phyloP scores from a whole-genome alignment of 1,140 invertebrate genomes.

The Zophobas atratus region DNA sequence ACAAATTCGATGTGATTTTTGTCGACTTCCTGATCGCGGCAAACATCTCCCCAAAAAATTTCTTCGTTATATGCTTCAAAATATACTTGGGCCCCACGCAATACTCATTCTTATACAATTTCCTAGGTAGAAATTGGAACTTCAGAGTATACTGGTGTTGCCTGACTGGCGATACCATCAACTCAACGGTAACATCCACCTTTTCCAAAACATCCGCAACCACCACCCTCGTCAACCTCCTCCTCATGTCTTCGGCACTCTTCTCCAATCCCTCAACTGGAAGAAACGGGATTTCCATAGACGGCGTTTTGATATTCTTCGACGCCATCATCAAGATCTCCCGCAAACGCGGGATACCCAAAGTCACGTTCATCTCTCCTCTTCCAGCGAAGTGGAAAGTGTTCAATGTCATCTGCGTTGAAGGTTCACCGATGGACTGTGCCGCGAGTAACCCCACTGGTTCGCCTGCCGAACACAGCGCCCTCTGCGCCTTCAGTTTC shows the following conservation, averaged over 20 bases:
- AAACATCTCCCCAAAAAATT: slow-evolving; percentile 78
- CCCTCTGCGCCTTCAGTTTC: slow-evolving; percentile 83
- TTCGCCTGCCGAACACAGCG: slow-evolving; percentile 91
- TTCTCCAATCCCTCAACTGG: slow-evolving; percentile 72
- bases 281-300: slow-evolving; percentile 93
- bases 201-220: slow-evolving; percentile 85
- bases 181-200: slow-evolving; percentile 77
- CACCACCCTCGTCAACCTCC: slow-evolving; percentile 83
- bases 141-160: slow-evolving; percentile 73
- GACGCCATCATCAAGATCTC: slow-evolving; percentile 98
- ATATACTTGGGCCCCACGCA: slow-evolving; percentile 79
- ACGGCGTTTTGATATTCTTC: slow-evolving; percentile 93
- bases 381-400: slow-evolving; percentile 99
- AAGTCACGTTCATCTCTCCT: slow-evolving; percentile 99
- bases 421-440: slow-evolving; percentile 97
- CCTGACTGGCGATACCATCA: slow-evolving; percentile 71
- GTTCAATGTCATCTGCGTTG: slow-evolving; percentile 99
- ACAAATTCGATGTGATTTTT: slow-evolving; percentile 62
- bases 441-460: slow-evolving; percentile 96
- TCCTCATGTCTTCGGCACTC: slow-evolving; percentile 78
- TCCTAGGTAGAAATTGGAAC: slow-evolving; percentile 82
- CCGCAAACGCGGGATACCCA: slow-evolving; percentile 95
- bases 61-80: slow-evolving; percentile 77
- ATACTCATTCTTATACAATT: slow-evolving; percentile 81
- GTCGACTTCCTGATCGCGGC: slow-evolving; percentile 65